Evolutionary conservation across 2,113 vertebrate genomes (phyloP), one percentile per base, ranked within the genome.

Genomic region (Empidonax traillii): DNA sequence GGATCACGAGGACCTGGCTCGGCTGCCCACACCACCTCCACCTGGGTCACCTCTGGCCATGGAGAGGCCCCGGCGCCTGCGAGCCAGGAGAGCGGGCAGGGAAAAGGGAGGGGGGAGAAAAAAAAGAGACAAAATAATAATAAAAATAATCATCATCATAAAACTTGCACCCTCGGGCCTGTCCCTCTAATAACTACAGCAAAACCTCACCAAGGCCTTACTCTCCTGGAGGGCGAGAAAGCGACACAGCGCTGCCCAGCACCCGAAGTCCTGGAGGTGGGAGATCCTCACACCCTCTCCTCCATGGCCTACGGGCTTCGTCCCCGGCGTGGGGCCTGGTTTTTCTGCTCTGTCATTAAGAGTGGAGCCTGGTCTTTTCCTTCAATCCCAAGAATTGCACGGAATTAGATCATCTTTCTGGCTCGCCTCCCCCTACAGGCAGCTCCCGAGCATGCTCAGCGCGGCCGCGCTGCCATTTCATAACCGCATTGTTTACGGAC

Each of bases 401-500:
- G 87, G 96, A 95, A 94, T 97, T 97, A 96, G 97, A 96, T 97
- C 97, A 96, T 96, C 96, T 94, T 94, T 74, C 93, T 92, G 75
- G 93, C 91, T 96, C 92, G 90, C 95, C 98, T 98, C 98, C 98
- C 98, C 98, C 98, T 98, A 97, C 98, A 98, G 98, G 98, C 96
- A 85, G 96, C 95, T 97, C 90, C 94, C 96, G 98, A 98, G 98
- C 95, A 94, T 96, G 95, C 97, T 94, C 97, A 94, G 93, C 97
- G 88, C 97, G 97, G 98, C 98, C 96, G 96, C 96, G 97, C 98
- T 98, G 98, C 98, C 98, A 99, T 98, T 98, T 98, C 98, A 97
- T 98, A 98, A 98, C 97, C 96, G 98, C 98, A 98, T 97, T 98
- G 98, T 98, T 98, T 98, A 98, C 98, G 97, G 98, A 97, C 98